phyloP scores from a whole-genome alignment of 2,797 vertebrate species.

The Gallinago stenura region DNA sequence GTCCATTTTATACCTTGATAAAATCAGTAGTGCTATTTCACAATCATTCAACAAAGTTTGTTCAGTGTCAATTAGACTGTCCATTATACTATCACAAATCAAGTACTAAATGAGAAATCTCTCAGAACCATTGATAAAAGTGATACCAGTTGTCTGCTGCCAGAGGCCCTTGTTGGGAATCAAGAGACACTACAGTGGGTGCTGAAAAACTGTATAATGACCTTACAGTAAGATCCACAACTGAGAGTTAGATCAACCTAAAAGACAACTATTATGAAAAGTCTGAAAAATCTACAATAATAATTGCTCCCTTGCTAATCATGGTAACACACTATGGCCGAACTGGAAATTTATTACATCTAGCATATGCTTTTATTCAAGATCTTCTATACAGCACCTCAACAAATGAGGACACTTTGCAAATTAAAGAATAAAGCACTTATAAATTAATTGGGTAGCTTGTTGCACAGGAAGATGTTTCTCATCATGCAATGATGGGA shows the following conservation, averaged over 20 bases:
- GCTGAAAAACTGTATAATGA: not conserved
- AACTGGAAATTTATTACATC: not conserved
- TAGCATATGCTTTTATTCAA: not conserved
- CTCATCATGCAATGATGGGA: not conserved
- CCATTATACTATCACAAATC: not conserved
- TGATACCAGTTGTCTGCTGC: too few species aligned
- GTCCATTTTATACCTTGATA: not conserved
- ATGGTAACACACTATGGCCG: not conserved
- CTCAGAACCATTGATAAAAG: not conserved
- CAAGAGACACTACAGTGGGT: rapidly evolving
- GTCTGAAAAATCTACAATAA: not conserved
- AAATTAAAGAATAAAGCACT: not conserved
- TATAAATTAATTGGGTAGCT: not conserved
- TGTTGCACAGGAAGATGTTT: not conserved
- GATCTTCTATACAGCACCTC: not conserved
- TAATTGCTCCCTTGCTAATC: not conserved
- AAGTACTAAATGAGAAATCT: not conserved
- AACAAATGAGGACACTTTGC: not conserved
- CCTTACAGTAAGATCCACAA: not conserved
- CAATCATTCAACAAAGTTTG: not conserved
- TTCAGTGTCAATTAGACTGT: not conserved
- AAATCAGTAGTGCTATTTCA: not conserved
- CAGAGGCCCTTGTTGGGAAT: not conserved
- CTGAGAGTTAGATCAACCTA: not conserved
- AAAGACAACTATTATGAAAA: not conserved